Percentiles rank a stretch among this genome's conserved stretches.
Evolutionary conservation across 2,888 invertebrate genomes (phyloP).

Genomic region (Epistrophe eligans): DNA sequence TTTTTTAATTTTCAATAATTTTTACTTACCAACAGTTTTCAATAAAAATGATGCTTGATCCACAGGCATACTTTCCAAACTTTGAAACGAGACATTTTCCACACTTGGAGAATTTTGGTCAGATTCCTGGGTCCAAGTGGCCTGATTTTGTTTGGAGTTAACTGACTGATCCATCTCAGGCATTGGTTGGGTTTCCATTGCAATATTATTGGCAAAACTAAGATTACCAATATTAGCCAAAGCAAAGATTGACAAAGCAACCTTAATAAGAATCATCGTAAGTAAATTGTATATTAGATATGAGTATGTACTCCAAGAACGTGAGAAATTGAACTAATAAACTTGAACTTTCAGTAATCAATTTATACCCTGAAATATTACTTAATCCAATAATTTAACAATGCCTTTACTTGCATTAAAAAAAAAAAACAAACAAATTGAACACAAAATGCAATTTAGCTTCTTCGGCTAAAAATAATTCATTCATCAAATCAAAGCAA

Average conservation of each 20-base stretch:
- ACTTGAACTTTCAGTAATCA: background rate
- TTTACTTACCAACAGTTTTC: constrained; percentile 53
- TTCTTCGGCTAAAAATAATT: constrained; percentile 32
- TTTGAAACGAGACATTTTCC: constrained; percentile 44
- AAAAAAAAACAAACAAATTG: background rate
- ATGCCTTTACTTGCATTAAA: constrained; percentile 25
- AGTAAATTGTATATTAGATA: background rate
- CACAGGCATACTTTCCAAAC: constrained; percentile 38
- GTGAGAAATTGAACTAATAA: constrained; percentile 63
- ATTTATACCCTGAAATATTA: constrained; percentile 63
- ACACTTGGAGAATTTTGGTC: constrained; percentile 33
- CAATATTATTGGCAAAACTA: background rate
- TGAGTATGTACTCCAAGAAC: constrained; percentile 23
- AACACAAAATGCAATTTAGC: constrained; percentile 21
- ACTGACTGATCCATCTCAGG: constrained; percentile 12
- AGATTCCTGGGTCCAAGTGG: constrained; percentile 1
- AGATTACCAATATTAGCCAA: constrained; percentile 27
- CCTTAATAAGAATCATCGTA: constrained; percentile 47
- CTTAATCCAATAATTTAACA: background rate
- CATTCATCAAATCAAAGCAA: constrained; percentile 23
- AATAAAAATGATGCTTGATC: constrained; percentile 40
- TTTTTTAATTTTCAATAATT: background rate
- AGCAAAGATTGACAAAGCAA: constrained; percentile 43
- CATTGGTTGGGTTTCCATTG: constrained; percentile 9
- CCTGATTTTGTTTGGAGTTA: constrained; percentile 8